These are phyloP conservation scores for Adrianichthys oophorus DNA, from an alignment of 2,797 vertebrate species.

Conservation along the genomic window DNA sequence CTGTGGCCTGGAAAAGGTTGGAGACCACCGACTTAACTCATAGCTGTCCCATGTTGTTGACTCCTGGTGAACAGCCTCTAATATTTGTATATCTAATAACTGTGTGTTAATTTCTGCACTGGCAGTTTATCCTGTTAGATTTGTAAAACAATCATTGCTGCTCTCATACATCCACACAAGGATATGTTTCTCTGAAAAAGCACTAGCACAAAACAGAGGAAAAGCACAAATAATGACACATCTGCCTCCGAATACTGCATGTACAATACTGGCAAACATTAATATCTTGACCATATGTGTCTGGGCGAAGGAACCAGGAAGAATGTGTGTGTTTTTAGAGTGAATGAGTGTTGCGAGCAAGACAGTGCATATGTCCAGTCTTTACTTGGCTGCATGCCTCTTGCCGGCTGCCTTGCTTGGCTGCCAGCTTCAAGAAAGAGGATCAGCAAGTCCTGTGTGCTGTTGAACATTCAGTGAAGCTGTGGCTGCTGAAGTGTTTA, in stretches of 20 bases:
- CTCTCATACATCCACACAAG: conserved; percentile 3
- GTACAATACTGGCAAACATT: conserved; percentile 1
- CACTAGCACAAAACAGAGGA: background rate
- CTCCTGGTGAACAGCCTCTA: conserved; percentile 61
- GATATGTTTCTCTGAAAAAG: background rate
- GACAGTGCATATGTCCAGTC: conserved; percentile 35
- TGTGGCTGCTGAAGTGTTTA: conserved; percentile 14
- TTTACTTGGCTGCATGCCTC: conserved; percentile 41
- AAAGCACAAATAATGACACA: conserved; percentile 3
- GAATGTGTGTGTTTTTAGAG: background rate
- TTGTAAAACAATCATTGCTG: conserved; percentile 23
- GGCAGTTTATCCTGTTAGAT: conserved; percentile 46
- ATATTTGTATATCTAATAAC: conserved; percentile 63
- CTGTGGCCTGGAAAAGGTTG: too few relatives aligned
- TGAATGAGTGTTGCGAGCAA: conserved; percentile 17
- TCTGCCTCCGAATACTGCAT: background rate
- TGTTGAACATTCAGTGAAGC: conserved; percentile 38
- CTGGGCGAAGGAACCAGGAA: background rate
- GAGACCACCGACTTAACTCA: conserved; percentile 13
- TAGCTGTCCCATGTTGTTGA: conserved; percentile 44
- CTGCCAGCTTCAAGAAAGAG: conserved; percentile 45
- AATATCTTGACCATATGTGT: background rate
- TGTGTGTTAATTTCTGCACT: conserved; percentile 40
- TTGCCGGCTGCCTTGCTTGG: conserved; percentile 35
- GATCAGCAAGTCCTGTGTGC: conserved; percentile 36